Base-by-base conservation (phyloP, 2,888 invertebrate genomes). In the Polymixis lichenea region DNA sequence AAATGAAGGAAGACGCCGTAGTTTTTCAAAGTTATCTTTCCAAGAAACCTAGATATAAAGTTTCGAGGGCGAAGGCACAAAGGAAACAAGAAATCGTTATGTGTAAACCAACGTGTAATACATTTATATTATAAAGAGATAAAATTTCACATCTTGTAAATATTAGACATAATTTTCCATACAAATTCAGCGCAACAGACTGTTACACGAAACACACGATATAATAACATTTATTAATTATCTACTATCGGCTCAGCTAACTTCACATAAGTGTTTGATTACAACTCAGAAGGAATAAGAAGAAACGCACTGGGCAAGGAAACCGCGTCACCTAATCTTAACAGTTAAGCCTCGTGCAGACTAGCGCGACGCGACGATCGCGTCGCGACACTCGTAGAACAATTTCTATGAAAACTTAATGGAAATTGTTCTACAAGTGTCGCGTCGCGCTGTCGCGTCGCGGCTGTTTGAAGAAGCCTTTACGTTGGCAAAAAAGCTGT, bases 61-160 rank as follows among this genome's bases (percentile, higher is more conserved):
- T 56, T 61, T 11, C 1, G 58, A 25, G 15, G n/a, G 19, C 6
- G 15, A 0, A 60, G 43, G 32, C 38, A 65, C 11, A 69, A 89
- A 90, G 85, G 89, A 92, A 90, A 92, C 88, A 82, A 88, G 22
- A 38, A 17, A 78, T 32, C 15, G 77, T 70, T 77, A 89, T 92
- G 89, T 94, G 93, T 93, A 95, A 95, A 94, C 93, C 89, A 95
- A 94, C 94, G 93, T 94, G 93, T 95, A 95, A 95, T 95, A 96
- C 95, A 96, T 95, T 95, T 94, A 95, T 95, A 93, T 93, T 94
- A 95, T 95, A 95, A 95, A 95, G 95, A 95, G 95, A 95, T 95
- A 95, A 95, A 95, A 95, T 95, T 91, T 93, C 95, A 95, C 95
- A 94, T 95, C 91, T 95, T 95, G 95, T 96, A 95, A 95, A 95